These are phyloP conservation scores for Pogonus chalceus DNA, from an alignment of 1,140 invertebrate genomes.

Conservation along the genomic window DNA sequence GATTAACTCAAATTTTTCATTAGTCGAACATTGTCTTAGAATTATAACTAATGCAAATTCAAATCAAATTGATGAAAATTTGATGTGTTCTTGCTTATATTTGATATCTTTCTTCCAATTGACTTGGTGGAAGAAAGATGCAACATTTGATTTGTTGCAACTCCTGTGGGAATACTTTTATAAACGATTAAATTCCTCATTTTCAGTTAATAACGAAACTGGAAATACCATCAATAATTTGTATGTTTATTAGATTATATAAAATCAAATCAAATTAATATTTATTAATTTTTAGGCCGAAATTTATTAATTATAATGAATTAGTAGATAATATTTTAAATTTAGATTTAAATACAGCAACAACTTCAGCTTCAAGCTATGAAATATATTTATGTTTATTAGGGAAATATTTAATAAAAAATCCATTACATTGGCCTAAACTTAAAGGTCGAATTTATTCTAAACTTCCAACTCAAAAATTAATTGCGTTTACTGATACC, in stretches of 20 bases:
- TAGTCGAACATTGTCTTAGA: not conserved
- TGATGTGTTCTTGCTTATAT: not conserved
- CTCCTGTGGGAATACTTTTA: not conserved
- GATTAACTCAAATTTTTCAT: not conserved
- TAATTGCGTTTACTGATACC: not conserved
- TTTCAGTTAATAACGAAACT: not conserved
- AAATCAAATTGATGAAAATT: not conserved
- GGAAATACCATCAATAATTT: not conserved
- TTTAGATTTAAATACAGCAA: not conserved
- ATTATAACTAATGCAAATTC: not conserved
- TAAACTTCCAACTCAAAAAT: not conserved
- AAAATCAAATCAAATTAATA: not conserved
- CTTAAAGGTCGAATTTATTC: not conserved
- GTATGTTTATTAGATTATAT: not conserved
- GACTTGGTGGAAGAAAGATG: not conserved
- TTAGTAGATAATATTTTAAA: not conserved
- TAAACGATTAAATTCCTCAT: not conserved
- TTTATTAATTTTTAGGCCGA: not conserved
- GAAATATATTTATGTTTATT: not conserved
- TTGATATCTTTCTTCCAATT: not conserved
- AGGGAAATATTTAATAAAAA: not conserved
- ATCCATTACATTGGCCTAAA: not conserved
- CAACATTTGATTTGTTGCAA: not conserved
- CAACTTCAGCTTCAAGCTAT: not conserved
- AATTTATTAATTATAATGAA: not conserved